Evolutionary conservation across 2,888 invertebrate genomes (phyloP), one percentile per base, ranked within the genome.

Genomic region (Drosophila melanosoma): DNA sequence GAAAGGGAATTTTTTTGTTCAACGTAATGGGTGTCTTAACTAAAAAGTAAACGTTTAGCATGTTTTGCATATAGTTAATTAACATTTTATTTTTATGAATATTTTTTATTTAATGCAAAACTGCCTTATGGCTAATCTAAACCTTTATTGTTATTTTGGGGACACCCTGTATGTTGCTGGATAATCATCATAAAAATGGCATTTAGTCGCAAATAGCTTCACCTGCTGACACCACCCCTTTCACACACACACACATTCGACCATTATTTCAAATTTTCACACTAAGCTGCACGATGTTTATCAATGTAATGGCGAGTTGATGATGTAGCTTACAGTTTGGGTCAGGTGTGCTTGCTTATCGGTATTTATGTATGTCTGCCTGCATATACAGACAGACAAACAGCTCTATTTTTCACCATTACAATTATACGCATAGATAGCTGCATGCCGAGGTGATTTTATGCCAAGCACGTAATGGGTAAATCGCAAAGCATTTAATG

Each of bases 401-500:
- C 15, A 29, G 48, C 17, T 48, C 5, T 8, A 42, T 12, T 23
- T n/a, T 35, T 48, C 42, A 40, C 10, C 45, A 53, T 68, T 61
- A 64, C 40, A 76, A 48, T 60, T 65, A 58, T 56, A 40, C 40
- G 38, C 33, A 58, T 36, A 33, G 42, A 40, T 32, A 36, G 10
- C 15, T 15, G 12, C 35, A 38, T 29, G 49, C 4, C 11, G 49
- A 17, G 26, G n/a, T n/a, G 29, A 45, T 45, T 62, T 35, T 32
- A 74, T 66, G 65, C 80, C 54, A 51, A 11, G 69, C 79, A 81
- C 79, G 83, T 79, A 80, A 74, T 77, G 65, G 72, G 75, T 54
- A 82, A 83, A 78, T 81, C 73, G 79, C 74, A 74, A 53, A 67
- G 69, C 78, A 87, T 82, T 87, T 89, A 87, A 87, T 71, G 74